Evolutionary conservation across 2,888 invertebrate species (phyloP), one percentile per base, ranked within the genome.

Genomic region (Luperina nickerlii): DNA sequence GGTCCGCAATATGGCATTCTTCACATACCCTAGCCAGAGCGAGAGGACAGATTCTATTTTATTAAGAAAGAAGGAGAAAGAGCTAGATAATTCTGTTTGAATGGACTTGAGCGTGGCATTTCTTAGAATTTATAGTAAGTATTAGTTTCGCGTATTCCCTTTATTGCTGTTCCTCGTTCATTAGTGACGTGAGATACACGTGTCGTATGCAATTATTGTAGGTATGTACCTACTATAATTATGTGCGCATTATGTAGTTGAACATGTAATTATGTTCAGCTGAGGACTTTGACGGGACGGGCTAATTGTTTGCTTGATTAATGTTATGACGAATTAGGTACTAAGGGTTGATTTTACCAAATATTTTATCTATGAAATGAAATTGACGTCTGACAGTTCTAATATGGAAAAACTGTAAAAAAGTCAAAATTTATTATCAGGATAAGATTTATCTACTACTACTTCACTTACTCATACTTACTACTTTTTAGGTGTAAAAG

Each of bases 1-100:
- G 66, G 62, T 78, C 74, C 57, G 24, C 76, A 82, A 78, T 79
- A 74, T n/a, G 45, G 68, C 77, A 89, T 89, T 79, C 78, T 84
- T 67, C 20, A 48, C 27, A 83, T 82, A 81, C 38, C 68, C 70
- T 63, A 38, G 77, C 51, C 7, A 62, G 74, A 74, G 57, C 9
- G 69, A 79, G 85, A 85, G 45, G 42, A 20, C n/a, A 54, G 66
- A 75, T 65, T 38, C 45, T 51, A 71, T 65, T 62, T 18, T 51
- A 38, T 9, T 66, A 42, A 13, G 54, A 69, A 38, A 66, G 42
- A 82, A 42, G 15, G 48, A 66, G 72, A 51, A 32, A 63, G n/a
- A 66, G 65, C 42, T 57, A 51, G 11, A 48, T 74, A 67, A 69
- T 74, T 75, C 42, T 13, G 66, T 76, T 82, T 78, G 70, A 78